phyloP scores from a whole-genome alignment of 2,113 vertebrate genomes.

The Scatophagus argus region DNA sequence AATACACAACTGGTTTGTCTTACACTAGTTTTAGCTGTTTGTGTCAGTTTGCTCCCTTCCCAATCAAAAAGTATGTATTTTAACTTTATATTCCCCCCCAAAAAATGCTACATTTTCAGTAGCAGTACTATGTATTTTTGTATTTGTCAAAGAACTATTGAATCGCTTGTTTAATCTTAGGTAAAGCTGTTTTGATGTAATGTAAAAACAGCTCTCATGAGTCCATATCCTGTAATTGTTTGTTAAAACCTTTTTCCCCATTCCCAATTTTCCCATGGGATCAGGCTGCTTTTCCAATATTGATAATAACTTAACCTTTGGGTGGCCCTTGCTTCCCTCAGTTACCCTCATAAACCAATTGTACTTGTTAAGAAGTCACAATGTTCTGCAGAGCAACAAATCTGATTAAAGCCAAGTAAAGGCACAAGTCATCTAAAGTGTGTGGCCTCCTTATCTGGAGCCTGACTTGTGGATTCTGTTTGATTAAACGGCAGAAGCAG shows the following conservation, averaged over 20 bases:
- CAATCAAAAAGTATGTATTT: neutral
- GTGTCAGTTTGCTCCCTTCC: too few relatives aligned
- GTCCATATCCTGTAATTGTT: neutral
- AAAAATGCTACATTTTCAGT: neutral
- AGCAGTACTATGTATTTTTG: neutral
- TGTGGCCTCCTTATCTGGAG: constrained; percentile 68
- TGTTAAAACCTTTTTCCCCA: neutral
- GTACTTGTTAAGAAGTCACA: constrained; percentile 81
- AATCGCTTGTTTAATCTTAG: neutral
- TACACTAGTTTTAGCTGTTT: neutral
- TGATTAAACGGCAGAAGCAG: constrained; percentile 57
- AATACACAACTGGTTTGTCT: neutral
- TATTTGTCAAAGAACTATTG: neutral
- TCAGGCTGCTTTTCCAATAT: constrained; percentile 36
- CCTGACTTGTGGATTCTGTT: constrained; percentile 71
- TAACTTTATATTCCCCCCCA: neutral
- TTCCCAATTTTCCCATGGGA: constrained; percentile 44
- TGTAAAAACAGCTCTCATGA: neutral
- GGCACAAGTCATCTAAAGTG: constrained; percentile 74
- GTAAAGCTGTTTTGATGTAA: neutral
- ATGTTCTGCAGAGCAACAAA: constrained; percentile 77
- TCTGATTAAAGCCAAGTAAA: constrained; percentile 73
- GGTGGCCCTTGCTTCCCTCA: constrained; percentile 57
- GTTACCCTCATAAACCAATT: constrained; percentile 77
- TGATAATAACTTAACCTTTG: constrained; percentile 61